Evolutionary conservation across 2,797 vertebrate genomes (phyloP).

Genomic region (Antrozous pallidus): DNA sequence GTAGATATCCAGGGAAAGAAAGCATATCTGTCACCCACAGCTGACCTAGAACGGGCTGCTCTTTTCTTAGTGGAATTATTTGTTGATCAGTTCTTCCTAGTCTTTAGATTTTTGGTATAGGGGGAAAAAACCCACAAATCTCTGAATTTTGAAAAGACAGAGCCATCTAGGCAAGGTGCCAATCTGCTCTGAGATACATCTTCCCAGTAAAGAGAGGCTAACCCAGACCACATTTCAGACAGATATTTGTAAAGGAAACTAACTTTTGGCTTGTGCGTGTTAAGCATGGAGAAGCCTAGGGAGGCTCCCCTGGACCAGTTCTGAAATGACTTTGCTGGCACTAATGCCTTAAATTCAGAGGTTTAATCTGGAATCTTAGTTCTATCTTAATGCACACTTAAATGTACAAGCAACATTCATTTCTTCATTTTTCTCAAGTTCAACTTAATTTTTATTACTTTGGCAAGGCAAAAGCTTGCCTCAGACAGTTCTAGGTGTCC

Average conservation of each 20-base stretch:
- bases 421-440: slow-evolving; percentile 36
- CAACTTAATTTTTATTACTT: background rate
- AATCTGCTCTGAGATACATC: background rate
- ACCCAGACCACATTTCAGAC: background rate
- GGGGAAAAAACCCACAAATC: background rate
- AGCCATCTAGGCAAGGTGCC: background rate
- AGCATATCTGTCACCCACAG: slow-evolving; percentile 56
- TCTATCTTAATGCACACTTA: background rate
- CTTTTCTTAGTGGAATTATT: slow-evolving; percentile 59
- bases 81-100: slow-evolving; percentile 50
- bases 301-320: background rate
- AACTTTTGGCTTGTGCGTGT: background rate
- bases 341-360: background rate
- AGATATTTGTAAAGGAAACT: slow-evolving; percentile 21
- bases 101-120: slow-evolving; percentile 9
- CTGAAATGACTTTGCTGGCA: background rate
- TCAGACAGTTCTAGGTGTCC: background rate
- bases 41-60: background rate
- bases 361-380: background rate
- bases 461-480: background rate
- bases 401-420: background rate
- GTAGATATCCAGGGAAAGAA: slow-evolving; percentile 66
- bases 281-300: background rate
- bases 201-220: background rate
- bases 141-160: slow-evolving; percentile 3